Percentiles rank a stretch among this genome's conserved stretches.
Evolutionary conservation across 1,140 invertebrate genomes (phyloP).

Genomic region (Eumeta japonica): DNA sequence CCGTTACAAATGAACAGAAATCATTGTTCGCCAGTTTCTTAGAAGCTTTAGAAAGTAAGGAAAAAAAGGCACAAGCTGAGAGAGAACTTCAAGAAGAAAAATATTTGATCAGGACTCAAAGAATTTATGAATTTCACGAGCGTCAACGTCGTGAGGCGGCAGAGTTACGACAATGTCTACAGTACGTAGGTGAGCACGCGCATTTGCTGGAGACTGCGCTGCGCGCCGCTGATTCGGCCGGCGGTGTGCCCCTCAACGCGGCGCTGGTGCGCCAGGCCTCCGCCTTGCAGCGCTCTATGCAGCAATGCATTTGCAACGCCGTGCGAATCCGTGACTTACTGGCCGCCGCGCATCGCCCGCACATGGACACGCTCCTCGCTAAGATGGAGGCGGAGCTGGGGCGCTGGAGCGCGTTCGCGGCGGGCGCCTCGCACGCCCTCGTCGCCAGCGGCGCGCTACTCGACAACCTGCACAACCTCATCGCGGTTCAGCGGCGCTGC

Average conservation of each 20-base stretch:
- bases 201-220: slow-evolving; percentile 40
- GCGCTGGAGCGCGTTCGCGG: slow-evolving; percentile 47
- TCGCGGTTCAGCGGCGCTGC: slow-evolving; percentile 41
- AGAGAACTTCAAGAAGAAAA: slow-evolving; percentile 44
- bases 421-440: slow-evolving; percentile 42
- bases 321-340: slow-evolving; percentile 36
- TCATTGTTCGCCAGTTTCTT: slow-evolving; percentile 44
- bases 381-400: slow-evolving; percentile 42
- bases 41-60: slow-evolving; percentile 37
- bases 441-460: slow-evolving; percentile 42
- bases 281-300: slow-evolving; percentile 47
- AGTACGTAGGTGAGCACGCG: slow-evolving; percentile 45
- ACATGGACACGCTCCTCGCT: slow-evolving; percentile 46
- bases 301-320: slow-evolving; percentile 46
- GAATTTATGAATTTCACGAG: slow-evolving; percentile 13
- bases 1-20: too few species aligned
- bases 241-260: slow-evolving; percentile 30
- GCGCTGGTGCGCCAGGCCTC: slow-evolving; percentile 37
- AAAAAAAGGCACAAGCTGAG: slow-evolving; percentile 39
- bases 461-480: slow-evolving; percentile 47
- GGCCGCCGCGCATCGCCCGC: slow-evolving; percentile 36
- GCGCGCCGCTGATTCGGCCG: slow-evolving; percentile 18
- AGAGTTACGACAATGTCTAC: slow-evolving; percentile 41
- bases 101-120: slow-evolving; percentile 33
- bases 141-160: slow-evolving; percentile 38